Conservation (phyloP, 2,888 invertebrate genomes). For the Charanyca ferruginea region DNA sequence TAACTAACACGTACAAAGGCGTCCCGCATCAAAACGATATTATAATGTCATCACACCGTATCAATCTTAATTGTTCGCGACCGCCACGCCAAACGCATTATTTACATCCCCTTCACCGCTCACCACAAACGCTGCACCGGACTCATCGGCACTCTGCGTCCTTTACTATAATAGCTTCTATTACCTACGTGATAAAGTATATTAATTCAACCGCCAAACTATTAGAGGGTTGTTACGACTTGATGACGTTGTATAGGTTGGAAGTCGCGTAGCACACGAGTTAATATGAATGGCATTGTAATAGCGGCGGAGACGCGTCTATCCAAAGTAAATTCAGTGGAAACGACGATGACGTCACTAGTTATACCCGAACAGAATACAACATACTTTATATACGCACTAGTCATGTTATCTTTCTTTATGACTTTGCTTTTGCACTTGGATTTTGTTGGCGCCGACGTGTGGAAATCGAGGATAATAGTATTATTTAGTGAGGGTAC, state of each 20-base stretch:
- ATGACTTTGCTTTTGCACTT: no score
- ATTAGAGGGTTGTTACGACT: constrained; percentile 3
- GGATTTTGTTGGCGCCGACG: no score
- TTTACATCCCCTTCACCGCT: constrained; percentile 59
- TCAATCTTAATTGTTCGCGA: constrained; percentile 82
- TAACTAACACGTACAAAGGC: constrained; percentile 67
- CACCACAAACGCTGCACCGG: constrained; percentile 16
- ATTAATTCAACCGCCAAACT: constrained; percentile 1
- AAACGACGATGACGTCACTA: no score
- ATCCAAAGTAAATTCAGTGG: neutral
- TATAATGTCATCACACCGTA: constrained; percentile 85
- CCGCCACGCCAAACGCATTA: constrained; percentile 72
- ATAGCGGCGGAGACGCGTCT: constrained; percentile 61
- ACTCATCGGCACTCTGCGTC: neutral
- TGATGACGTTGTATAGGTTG: constrained; percentile 33
- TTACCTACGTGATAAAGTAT: constrained; percentile 14
- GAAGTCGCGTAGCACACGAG: constrained; percentile 20
- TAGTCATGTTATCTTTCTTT: no score
- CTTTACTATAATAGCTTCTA: constrained; percentile 3
- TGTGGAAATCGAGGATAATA: no score
- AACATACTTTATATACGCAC: no score
- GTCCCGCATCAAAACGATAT: constrained; percentile 78
- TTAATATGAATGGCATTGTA: constrained; percentile 76
- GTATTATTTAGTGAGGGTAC: no score
- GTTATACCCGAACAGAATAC: no score